Conservation (phyloP, 2,113 vertebrate genomes). For the Eudorcas thomsonii region DNA sequence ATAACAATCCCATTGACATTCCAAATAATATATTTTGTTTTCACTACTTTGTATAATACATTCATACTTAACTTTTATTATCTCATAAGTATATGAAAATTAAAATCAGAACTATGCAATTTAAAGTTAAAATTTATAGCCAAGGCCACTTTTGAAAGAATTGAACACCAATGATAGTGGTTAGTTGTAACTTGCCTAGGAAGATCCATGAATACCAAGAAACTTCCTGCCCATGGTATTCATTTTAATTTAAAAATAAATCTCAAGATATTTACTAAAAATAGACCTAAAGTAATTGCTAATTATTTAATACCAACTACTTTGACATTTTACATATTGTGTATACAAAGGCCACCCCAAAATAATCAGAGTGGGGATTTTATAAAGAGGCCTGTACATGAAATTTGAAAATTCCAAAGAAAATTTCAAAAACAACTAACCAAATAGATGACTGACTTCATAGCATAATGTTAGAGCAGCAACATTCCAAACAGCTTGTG, state of each 20-base stretch:
- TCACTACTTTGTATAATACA: neutral
- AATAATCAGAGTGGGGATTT: neutral
- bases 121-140: conserved; percentile 28
- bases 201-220: conserved; percentile 32
- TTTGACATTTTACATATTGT: neutral
- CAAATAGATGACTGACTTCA: neutral
- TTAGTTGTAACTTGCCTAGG: conserved; percentile 26
- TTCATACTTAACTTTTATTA: conserved; percentile 6
- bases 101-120: neutral
- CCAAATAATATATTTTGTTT: conserved; percentile 2
- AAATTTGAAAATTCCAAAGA: neutral
- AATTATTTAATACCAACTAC: neutral
- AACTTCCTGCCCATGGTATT: neutral
- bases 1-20: conserved; percentile 5
- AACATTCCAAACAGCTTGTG: neutral
- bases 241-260: neutral
- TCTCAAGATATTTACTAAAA: conserved; percentile 41
- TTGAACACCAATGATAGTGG: neutral
- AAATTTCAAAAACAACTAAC: neutral
- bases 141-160: conserved; percentile 9
- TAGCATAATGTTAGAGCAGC: neutral
- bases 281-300: neutral
- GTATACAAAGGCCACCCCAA: neutral
- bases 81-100: neutral
- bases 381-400: neutral